These are phyloP conservation scores for Hedychridium roseum DNA, from an alignment of 2,888 invertebrate species.

Conservation along the genomic window DNA sequence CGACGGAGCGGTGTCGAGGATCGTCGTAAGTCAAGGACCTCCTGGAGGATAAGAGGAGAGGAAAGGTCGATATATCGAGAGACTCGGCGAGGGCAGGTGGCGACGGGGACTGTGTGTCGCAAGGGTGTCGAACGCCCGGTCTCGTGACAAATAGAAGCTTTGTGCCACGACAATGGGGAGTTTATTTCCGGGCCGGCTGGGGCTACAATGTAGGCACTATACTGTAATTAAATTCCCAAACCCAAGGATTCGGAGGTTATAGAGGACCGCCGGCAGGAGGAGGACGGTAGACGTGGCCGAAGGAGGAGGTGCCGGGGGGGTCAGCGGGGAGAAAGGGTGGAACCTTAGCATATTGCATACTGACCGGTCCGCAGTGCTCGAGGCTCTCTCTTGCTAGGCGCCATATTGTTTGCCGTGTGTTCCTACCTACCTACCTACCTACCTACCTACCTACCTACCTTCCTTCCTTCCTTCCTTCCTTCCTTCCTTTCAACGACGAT, in stretches of 20 bases:
- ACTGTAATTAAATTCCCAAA: constrained; percentile 64
- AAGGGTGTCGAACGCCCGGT: constrained; percentile 49
- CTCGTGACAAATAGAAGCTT: constrained; percentile 63
- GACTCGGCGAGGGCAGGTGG: constrained; percentile 28
- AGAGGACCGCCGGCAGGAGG: constrained; percentile 34
- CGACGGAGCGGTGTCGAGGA: no score
- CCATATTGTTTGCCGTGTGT: constrained; percentile 61
- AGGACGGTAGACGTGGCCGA: constrained; percentile 12
- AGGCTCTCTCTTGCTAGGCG: constrained; percentile 46
- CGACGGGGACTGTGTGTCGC: constrained; percentile 30
- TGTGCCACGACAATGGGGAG: constrained; percentile 63
- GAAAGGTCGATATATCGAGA: constrained; percentile 44
- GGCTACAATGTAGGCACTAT: constrained; percentile 63
- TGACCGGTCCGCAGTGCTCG: constrained; percentile 55
- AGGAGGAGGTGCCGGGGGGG: constrained; percentile 8
- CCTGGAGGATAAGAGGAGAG: no score
- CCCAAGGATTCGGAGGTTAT: constrained; percentile 56
- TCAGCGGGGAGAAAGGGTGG: constrained; percentile 25
- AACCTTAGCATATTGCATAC: constrained; percentile 63
- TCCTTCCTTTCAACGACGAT: constrained; percentile 22
- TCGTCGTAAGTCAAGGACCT: no score
- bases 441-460: constrained; percentile 29
- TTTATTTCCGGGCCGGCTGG: constrained; percentile 64
- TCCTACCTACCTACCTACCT: constrained; percentile 43
- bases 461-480: constrained; percentile 33